A percentile compares a stretch with the other conserved stretches of the same genome.
Conservation (phyloP, 92 coral and sea anemone genomes). For the Isaurus tuberculatus region DNA sequence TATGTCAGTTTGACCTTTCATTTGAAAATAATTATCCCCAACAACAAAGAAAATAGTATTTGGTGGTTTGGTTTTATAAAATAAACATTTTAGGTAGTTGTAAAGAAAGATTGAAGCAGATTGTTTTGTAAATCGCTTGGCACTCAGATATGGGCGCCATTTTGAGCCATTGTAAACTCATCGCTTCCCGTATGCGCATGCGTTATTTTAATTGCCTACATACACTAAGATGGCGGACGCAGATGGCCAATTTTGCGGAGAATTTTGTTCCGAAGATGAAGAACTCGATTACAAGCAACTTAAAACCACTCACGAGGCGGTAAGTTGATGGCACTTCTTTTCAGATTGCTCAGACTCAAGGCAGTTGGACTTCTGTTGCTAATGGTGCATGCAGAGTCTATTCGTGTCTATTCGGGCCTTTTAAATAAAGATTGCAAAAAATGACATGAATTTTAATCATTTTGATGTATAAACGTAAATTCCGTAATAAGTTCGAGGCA, state of each 20-base stretch:
- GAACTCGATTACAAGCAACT: conserved; percentile 72
- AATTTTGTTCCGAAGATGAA: conserved; percentile 42
- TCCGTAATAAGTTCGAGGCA: too few relatives aligned
- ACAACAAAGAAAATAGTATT: conserved; percentile 64
- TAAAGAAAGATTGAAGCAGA: conserved; percentile 93
- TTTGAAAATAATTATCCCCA: conserved; percentile 68
- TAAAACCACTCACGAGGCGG: conserved; percentile 68
- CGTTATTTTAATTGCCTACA: conserved; percentile 41
- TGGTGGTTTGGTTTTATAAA: conserved; percentile 70
- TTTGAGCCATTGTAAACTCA: conserved; percentile 76
- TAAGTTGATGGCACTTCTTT: conserved; percentile 13
- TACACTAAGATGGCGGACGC: conserved; percentile 90
- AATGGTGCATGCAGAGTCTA: too few relatives aligned
- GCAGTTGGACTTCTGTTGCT: too few relatives aligned
- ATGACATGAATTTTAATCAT: too few relatives aligned
- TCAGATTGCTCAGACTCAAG: too few relatives aligned
- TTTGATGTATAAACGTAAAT: too few relatives aligned
- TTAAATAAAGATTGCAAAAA: too few relatives aligned
- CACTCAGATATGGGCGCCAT: conserved; percentile 87
- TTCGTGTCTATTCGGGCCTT: too few relatives aligned
- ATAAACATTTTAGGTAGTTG: conserved; percentile 61
- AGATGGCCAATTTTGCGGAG: background rate
- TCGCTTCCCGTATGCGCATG: conserved; percentile 71
- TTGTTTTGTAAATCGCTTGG: conserved; percentile 64
- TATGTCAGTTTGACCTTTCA: conserved; percentile 74